These are phyloP conservation scores for cattle (Bos taurus) DNA, from an alignment of 2,113 vertebrate species.

Conservation along the genomic window ARS-UCD2.0 NC_037330.1:79794501-79795000, in stretches of 20 bases:
- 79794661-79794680: background rate
- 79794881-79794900: background rate
- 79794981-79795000: background rate
- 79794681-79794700: background rate
- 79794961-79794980: background rate
- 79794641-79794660: background rate
- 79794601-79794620: background rate
- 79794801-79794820: background rate
- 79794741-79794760: background rate
- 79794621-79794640: background rate
- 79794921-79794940: background rate
- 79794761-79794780: background rate
- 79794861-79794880: background rate
- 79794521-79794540: background rate
- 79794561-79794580: background rate
- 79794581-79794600: background rate
- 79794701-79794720: background rate
- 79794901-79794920: background rate
- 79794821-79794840: background rate
- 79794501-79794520: background rate
- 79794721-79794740: background rate
- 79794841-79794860: background rate
- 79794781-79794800: background rate
- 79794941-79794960: background rate
- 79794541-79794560: background rate